These are phyloP conservation scores for Epinephelus fuscoguttatus DNA, from an alignment of 2,113 vertebrate species.

Conservation along the genomic window DNA sequence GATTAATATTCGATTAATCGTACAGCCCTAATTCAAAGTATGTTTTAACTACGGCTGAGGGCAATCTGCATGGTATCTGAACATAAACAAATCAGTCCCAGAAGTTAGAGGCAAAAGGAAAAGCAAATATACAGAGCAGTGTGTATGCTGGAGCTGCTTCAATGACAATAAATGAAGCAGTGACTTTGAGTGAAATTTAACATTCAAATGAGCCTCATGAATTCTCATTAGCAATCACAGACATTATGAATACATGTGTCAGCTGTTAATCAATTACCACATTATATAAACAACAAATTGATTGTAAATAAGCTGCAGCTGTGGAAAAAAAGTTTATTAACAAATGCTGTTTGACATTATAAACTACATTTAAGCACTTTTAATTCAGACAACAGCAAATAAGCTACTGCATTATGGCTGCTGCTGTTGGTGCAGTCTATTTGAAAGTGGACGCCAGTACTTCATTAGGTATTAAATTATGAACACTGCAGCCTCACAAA, in stretches of 20 bases:
- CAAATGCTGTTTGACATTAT: background rate
- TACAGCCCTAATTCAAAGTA: no score
- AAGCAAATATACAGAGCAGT: no score
- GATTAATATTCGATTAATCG: no score
- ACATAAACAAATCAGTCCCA: no score
- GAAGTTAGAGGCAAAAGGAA: no score
- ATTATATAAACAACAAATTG: background rate
- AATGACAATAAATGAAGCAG: background rate
- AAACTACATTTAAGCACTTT: background rate
- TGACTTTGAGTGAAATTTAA: background rate
- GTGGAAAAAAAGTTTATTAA: background rate
- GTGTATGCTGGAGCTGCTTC: constrained; percentile 7
- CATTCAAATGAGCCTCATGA: constrained; percentile 18
- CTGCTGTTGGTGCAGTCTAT: no score
- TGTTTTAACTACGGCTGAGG: no score
- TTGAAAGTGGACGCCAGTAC: no score
- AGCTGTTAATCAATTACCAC: background rate
- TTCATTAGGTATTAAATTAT: no score
- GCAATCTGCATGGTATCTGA: no score
- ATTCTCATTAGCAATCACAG: constrained; percentile 18
- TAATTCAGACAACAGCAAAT: background rate
- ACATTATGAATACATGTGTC: background rate
- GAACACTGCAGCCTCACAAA: no score
- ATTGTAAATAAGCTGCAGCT: background rate
- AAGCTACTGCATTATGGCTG: background rate